Conservation (phyloP, 53 echinoderm and acorn worm genomes). For the Pentamera pediparva region DNA sequence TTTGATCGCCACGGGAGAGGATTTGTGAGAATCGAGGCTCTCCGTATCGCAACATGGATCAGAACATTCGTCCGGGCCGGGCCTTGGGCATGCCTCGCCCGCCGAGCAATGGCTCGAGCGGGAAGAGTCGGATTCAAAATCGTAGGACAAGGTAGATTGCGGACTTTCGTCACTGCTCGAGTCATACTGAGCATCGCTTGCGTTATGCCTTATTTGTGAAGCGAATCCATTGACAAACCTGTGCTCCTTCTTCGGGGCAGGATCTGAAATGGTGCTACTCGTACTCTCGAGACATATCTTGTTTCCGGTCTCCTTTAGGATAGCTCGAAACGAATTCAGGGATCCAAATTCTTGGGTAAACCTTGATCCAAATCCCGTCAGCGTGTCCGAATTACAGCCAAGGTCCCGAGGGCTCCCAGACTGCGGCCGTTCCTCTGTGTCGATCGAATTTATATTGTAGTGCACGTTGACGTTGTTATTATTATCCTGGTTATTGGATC, state of each 20-base stretch:
- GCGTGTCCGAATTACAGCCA: too few relatives aligned
- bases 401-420: too few relatives aligned
- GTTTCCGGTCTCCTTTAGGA: not conserved
- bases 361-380: conserved; percentile 30
- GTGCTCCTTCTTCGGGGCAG: conserved; percentile 12
- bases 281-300: not conserved
- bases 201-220: conserved; percentile 24
- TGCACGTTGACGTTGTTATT: too few relatives aligned
- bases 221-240: conserved; percentile 36
- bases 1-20: not conserved
- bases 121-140: conserved; percentile 55
- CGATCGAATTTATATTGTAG: too few relatives aligned
- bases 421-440: too few relatives aligned
- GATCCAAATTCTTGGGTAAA: conserved; percentile 7
- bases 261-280: conserved; percentile 8
- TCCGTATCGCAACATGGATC: conserved; percentile 16
- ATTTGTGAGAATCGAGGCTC: not conserved
- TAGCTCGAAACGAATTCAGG: conserved; percentile 25
- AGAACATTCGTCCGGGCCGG: conserved; percentile 6
- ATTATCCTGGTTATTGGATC: too few relatives aligned
- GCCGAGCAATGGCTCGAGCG: conserved; percentile 10
- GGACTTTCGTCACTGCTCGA: conserved; percentile 39
- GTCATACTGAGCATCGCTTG: conserved; percentile 1
- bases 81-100: not conserved
- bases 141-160: too few relatives aligned